These are phyloP conservation scores for Dreissena polymorpha DNA, from an alignment of 1,140 invertebrate genomes.

Conservation along the genomic window DNA sequence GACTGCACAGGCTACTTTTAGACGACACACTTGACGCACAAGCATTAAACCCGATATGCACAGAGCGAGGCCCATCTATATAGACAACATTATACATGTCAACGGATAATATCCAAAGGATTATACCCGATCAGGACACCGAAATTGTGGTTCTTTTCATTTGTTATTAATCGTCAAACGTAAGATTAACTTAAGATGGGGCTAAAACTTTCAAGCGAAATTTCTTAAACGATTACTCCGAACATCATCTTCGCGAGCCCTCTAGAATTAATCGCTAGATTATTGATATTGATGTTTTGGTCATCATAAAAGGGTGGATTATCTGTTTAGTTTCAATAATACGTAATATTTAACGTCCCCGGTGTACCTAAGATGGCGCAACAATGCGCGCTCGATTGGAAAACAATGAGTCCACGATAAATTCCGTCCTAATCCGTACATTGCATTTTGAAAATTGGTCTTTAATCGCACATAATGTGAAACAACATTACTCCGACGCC, in stretches of 20 bases:
- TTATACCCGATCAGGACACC: no score
- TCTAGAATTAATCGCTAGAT: conserved; percentile 29
- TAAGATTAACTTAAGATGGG: no score
- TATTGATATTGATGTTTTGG: conserved; percentile 21
- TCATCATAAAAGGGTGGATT: conserved; percentile 19
- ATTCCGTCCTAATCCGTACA: conserved; percentile 24
- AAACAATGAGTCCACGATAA: conserved; percentile 41
- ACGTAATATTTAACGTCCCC: conserved; percentile 35
- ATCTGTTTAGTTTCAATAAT: conserved; percentile 39
- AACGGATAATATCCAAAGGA: no score
- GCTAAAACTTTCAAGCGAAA: not conserved
- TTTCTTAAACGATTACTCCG: conserved; percentile 36
- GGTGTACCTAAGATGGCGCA: not conserved
- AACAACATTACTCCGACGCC: not conserved
- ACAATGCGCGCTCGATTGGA: conserved; percentile 21
- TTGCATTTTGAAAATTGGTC: conserved; percentile 38
- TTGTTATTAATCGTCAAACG: no score
- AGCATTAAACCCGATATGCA: no score
- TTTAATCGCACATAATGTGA: not conserved
- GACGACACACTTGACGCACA: no score
- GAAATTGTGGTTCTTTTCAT: no score
- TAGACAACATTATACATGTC: no score
- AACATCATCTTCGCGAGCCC: not conserved
- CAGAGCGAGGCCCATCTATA: no score
- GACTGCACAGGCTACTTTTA: no score